Conservation (phyloP, 2,888 invertebrate species). For the Platycheirus rosarum region DNA sequence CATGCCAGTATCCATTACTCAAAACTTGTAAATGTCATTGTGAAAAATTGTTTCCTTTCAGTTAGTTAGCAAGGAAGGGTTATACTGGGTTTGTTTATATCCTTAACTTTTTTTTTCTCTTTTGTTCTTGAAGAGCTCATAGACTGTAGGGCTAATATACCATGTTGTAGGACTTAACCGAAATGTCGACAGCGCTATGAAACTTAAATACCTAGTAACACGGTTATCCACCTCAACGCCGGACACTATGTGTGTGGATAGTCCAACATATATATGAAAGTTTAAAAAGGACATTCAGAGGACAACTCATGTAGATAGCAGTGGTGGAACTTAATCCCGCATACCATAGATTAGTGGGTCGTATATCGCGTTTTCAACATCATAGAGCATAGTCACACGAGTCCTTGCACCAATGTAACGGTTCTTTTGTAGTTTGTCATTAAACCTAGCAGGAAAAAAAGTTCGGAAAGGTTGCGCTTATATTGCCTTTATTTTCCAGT, state of each 20-base stretch:
- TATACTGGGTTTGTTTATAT: conserved; percentile 3
- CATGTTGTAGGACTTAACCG: conserved; percentile 31
- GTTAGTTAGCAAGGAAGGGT: conserved; percentile 37
- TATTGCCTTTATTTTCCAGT: conserved; percentile 16
- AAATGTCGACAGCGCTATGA: conserved; percentile 26
- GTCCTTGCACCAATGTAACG: conserved; percentile 6
- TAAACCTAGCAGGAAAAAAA: neutral
- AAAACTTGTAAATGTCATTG: conserved; percentile 72
- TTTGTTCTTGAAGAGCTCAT: conserved; percentile 24
- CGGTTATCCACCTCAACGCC: conserved; percentile 46
- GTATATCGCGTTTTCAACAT: conserved; percentile 36
- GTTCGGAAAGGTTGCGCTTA: conserved; percentile 12
- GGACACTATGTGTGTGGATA: conserved; percentile 12
- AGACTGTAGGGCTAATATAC: conserved; percentile 33
- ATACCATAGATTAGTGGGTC: conserved; percentile 21
- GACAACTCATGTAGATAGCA: conserved; percentile 3
- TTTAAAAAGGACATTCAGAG: conserved; percentile 50
- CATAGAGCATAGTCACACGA: conserved; percentile 54
- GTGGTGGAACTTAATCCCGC: conserved; percentile 15
- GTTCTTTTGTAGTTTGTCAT: conserved; percentile 41
- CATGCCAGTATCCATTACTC: conserved; percentile 66
- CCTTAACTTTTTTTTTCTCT: conserved; percentile 9
- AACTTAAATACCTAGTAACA: conserved; percentile 60
- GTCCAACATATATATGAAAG: conserved; percentile 14
- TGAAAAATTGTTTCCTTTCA: conserved; percentile 72